These are phyloP conservation scores for Stenopsyche tienmushanensis DNA, from an alignment of 1,140 invertebrate genomes.

Conservation along the genomic window DNA sequence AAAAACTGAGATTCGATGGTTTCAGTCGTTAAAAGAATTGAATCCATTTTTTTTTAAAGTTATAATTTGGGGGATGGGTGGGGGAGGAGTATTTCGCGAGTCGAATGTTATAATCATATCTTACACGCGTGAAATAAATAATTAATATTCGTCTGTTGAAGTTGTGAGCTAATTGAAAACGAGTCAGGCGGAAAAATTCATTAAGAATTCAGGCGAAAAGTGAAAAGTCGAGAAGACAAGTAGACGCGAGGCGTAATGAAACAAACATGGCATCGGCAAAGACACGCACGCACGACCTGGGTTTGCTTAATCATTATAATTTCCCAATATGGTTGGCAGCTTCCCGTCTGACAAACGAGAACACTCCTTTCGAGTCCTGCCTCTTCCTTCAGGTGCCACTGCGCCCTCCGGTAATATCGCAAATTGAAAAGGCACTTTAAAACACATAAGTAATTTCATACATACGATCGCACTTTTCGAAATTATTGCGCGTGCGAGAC, in stretches of 20 bases:
- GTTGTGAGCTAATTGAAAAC: slow-evolving; percentile 29
- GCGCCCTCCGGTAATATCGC: slow-evolving; percentile 31
- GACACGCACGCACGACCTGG: slow-evolving; percentile 2
- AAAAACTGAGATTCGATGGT: too few relatives aligned
- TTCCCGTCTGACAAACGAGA: slow-evolving; percentile 36
- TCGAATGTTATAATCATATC: too few relatives aligned
- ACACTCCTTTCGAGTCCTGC: slow-evolving; percentile 1
- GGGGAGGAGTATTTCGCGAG: too few relatives aligned
- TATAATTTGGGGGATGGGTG: too few relatives aligned
- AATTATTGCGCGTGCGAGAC: slow-evolving; percentile 11
- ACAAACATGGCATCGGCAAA: background rate
- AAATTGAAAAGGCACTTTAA: slow-evolving; percentile 42
- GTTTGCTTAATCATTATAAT: slow-evolving; percentile 40
- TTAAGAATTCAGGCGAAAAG: slow-evolving; percentile 36
- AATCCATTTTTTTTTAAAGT: too few relatives aligned
- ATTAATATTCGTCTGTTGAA: slow-evolving; percentile 18
- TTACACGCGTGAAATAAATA: slow-evolving; percentile 16
- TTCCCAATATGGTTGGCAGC: slow-evolving; percentile 33
- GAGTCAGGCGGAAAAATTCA: slow-evolving; percentile 35
- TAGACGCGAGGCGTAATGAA: background rate
- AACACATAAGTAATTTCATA: slow-evolving; percentile 37
- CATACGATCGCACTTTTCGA: slow-evolving; percentile 14
- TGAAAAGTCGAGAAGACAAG: slow-evolving; percentile 24
- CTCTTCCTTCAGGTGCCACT: background rate
- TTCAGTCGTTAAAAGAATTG: too few relatives aligned